Percentiles rank a stretch among this genome's conserved stretches.
Conservation (phyloP, 2,113 vertebrate species). For the Herpailurus yagouaroundi region DNA sequence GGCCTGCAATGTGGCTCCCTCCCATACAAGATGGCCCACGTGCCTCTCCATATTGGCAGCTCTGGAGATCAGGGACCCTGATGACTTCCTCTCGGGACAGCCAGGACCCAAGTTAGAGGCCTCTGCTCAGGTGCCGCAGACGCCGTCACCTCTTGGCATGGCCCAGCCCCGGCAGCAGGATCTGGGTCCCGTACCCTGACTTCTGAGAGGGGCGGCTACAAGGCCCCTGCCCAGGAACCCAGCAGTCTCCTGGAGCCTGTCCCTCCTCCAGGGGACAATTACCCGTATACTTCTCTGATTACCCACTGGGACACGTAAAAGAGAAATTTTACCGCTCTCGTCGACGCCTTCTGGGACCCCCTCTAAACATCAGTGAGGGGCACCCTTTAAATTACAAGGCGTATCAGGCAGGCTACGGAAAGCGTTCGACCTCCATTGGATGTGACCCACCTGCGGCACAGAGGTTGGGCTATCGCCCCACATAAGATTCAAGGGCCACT, state of each 20-base stretch:
- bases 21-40: not conserved
- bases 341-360: not conserved
- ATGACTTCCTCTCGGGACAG: not conserved
- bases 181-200: not conserved
- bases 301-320: not conserved
- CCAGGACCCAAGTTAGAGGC: not conserved
- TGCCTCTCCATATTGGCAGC: not conserved
- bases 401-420: not conserved
- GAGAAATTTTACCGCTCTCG: not conserved
- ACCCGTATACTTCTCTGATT: not conserved
- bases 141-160: not conserved
- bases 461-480: not conserved
- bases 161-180: not conserved
- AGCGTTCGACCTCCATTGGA: not conserved
- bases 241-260: not conserved
- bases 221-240: not conserved
- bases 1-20: not conserved
- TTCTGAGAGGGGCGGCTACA: not conserved
- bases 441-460: not conserved
- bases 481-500: not conserved
- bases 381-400: not conserved
- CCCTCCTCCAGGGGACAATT: not conserved
- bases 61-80: not conserved
- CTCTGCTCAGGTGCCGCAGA: not conserved
- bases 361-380: not conserved